A percentile compares a stretch with the other conserved stretches of the same genome.
Evolutionary conservation across 2,113 vertebrate species (phyloP).

Genomic region (Sinocyclocheilus anophthalmus): DNA sequence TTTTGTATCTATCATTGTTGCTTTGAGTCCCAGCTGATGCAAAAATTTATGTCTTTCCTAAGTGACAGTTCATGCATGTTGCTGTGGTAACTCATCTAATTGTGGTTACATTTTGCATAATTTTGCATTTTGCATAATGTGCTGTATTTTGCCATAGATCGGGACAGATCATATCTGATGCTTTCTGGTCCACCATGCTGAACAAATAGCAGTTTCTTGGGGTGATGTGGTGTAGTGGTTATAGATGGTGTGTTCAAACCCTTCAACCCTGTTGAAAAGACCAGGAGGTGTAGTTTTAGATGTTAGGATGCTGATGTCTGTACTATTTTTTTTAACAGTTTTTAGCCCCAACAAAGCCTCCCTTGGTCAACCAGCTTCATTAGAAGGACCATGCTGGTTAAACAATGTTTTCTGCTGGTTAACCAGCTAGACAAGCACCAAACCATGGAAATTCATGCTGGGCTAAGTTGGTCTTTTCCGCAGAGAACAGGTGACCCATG

Average conservation of each 20-base stretch:
- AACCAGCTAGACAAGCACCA: neutral
- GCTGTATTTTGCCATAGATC: neutral
- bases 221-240: neutral
- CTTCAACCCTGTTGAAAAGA: neutral
- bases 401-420: neutral
- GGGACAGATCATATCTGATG: neutral
- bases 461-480: neutral
- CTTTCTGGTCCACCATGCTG: too few species aligned
- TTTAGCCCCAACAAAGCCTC: neutral
- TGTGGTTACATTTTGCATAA: neutral
- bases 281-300: too few species aligned
- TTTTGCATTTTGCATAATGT: neutral
- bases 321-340: neutral
- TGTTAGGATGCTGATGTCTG: neutral
- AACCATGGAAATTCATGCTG: neutral
- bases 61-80: constrained; percentile 6
- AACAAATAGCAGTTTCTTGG: neutral
- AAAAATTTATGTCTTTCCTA: constrained; percentile 3
- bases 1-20: constrained; percentile 22
- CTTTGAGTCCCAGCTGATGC: constrained; percentile 30
- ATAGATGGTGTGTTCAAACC: neutral
- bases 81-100: neutral
- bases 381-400: too few species aligned
- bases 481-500: neutral
- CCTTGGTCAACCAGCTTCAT: neutral